phyloP scores from a whole-genome alignment of 1,140 invertebrate species.

The Charaxes varanes region DNA sequence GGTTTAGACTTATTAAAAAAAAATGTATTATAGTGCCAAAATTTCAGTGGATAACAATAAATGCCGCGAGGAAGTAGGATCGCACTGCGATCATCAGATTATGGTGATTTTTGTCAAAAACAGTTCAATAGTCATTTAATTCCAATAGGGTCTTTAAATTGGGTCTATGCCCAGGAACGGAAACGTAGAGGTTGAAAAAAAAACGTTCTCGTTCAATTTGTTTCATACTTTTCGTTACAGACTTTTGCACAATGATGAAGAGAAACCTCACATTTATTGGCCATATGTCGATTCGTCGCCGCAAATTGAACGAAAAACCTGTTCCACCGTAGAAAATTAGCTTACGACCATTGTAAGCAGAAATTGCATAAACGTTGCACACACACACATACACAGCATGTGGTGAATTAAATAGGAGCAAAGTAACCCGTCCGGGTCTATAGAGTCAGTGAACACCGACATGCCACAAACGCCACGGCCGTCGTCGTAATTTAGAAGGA shows the following conservation, averaged over 20 bases:
- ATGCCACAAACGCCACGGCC: constrained; percentile 53
- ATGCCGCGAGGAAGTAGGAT: no score
- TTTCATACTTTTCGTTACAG: constrained; percentile 13
- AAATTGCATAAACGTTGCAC: constrained; percentile 65
- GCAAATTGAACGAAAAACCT: constrained; percentile 41
- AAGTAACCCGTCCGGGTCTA: constrained; percentile 60
- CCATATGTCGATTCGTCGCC: constrained; percentile 34
- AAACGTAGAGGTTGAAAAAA: no score
- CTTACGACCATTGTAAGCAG: constrained; percentile 50
- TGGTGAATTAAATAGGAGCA: constrained; percentile 67
- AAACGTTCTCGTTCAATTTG: no score
- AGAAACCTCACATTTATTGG: constrained; percentile 28
- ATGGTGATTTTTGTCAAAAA: no score
- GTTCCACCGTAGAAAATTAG: constrained; percentile 47
- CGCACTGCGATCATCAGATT: no score
- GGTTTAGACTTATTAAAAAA: no score
- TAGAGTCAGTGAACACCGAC: constrained; percentile 47
- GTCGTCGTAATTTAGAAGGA: constrained; percentile 62
- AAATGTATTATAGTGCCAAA: no score
- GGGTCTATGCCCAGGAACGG: no score
- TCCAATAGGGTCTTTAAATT: no score
- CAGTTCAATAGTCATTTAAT: no score
- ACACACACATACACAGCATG: no score
- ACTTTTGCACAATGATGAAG: constrained; percentile 15
- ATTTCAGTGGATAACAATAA: no score